Evolutionary conservation across 2,888 invertebrate genomes (phyloP).

Genomic region (Caenorhabditis zanzibari): DNA sequence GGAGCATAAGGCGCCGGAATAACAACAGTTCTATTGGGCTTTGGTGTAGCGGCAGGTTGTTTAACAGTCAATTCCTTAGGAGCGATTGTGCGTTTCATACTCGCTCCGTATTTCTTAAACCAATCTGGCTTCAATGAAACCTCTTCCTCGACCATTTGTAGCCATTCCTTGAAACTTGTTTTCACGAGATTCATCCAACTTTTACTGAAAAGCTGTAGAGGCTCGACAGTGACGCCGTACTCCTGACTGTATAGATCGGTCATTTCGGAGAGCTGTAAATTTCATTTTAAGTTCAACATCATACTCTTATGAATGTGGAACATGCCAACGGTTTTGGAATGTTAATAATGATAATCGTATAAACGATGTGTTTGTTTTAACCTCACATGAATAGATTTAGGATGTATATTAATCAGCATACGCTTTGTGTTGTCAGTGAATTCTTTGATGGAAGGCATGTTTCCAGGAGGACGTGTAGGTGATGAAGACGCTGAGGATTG

Average conservation of each 20-base stretch:
- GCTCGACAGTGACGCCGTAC: slow-evolving; percentile 25
- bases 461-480: not conserved
- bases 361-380: not conserved
- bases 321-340: too few species aligned
- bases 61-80: not conserved
- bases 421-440: slow-evolving; percentile 38
- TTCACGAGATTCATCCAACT: slow-evolving; percentile 46
- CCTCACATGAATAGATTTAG: slow-evolving; percentile 32
- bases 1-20: not conserved
- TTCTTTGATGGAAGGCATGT: slow-evolving; percentile 47
- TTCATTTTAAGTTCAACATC: too few species aligned
- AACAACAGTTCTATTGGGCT: not conserved
- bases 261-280: slow-evolving; percentile 52
- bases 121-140: slow-evolving; percentile 21
- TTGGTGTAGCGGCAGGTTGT: not conserved
- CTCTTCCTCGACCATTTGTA: slow-evolving; percentile 7
- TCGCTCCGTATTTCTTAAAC: not conserved
- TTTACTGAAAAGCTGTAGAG: slow-evolving; percentile 44
- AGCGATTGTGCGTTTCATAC: not conserved
- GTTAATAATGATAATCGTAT: too few species aligned
- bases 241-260: slow-evolving; percentile 34
- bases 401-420: slow-evolving; percentile 34
- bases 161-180: slow-evolving; percentile 49
- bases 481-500: not conserved
- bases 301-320: too few species aligned